Base-by-base conservation (phyloP, 92 coral and sea anemone species). In the Nematostella vectensis region DNA sequence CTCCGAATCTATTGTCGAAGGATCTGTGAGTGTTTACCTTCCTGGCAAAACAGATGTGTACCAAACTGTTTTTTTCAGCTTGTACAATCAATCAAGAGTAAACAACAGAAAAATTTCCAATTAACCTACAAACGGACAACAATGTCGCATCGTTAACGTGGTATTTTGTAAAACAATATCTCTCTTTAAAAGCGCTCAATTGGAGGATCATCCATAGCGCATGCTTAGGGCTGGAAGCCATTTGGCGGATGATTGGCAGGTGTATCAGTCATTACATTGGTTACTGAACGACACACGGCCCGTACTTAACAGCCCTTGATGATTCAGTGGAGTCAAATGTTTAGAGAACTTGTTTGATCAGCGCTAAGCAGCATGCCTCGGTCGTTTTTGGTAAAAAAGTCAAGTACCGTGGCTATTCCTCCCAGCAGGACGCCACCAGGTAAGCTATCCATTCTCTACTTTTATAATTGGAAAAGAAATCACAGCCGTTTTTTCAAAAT, bases 351-450 rank as follows among this genome's bases (percentile, higher is more conserved):
- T 58, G 48, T 26, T 40, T 33, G 52, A 58, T 47, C 62, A 62
- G 25, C 52, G 23, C 11, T 3, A 13, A 20, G 15, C 61, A 69
- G 28, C 19, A 84, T 84, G 94, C 94, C 94, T 16, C 67, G 82
- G 78, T 82, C 94, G 29, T 84, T 84, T 48, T 62, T 84, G 54
- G 87, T 84, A 25, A 84, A 84, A 73, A 84, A 84, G 81, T 84
- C 87, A 38, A 47, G 71, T 20, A 37, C 57, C 10, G 56, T 58
- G 13, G 11, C 61, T 23, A 19, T 60, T 1, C 47, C 50, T 2
- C 82, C 52, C 75, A 55, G 75, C 55, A 74, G 82, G 76, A 60
- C 49, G 37, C 27, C 51, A 1, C 68, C 64, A 80, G 94, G 94
- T 84, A 84, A 47, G 28, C 51, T 8, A 8, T 8, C 42, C n/a